Evolutionary conservation across 2,888 invertebrate species (phyloP), one percentile per base, ranked within the genome.

Genomic region (Chrysina gloriosa): DNA sequence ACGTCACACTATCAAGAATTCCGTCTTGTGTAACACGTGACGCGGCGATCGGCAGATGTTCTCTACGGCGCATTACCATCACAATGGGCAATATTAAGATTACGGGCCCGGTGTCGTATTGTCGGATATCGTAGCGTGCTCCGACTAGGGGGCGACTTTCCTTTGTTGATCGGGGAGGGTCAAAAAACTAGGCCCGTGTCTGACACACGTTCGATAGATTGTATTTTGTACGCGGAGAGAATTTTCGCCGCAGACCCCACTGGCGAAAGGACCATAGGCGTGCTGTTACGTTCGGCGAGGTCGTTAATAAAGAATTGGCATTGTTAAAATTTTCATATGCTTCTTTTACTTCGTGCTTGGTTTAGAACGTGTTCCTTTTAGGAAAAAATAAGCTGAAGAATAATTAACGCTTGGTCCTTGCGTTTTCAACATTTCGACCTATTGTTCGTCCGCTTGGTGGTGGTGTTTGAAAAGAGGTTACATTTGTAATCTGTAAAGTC

Each of bases 161-260:
- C 81, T 82, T 82, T 82, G 81, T 81, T 76, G 74, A 72, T 64
- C 58, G 68, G 50, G 73, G 78, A 79, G 81, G 82, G 80, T 79
- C 79, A 81, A 81, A 82, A 82, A 82, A 81, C 81, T 77, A 79
- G 81, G 77, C 82, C 80, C 81, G 82, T 82, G 82, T 77, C 77
- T 76, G 81, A 79, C 82, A 83, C 82, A 81, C 82, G 82, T 74
- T 77, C 75, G 75, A 77, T 80, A 79, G 80, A 80, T 80, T 81
- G 79, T 78, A 78, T 80, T 80, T 79, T 76, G 77, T 78, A 73
- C 73, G 75, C 73, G 75, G 75, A 75, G 79, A 77, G 77, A 77
- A 73, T 75, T 73, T 74, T 74, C 76, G 71, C 70, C 75, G 78
- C 80, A 80, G 78, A 42, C 19, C 78, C 78, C 79, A 76, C 74